Evolutionary conservation across 1,140 invertebrate species (phyloP), one percentile per base, ranked within the genome.

Genomic region (Temnothorax longispinosus): DNA sequence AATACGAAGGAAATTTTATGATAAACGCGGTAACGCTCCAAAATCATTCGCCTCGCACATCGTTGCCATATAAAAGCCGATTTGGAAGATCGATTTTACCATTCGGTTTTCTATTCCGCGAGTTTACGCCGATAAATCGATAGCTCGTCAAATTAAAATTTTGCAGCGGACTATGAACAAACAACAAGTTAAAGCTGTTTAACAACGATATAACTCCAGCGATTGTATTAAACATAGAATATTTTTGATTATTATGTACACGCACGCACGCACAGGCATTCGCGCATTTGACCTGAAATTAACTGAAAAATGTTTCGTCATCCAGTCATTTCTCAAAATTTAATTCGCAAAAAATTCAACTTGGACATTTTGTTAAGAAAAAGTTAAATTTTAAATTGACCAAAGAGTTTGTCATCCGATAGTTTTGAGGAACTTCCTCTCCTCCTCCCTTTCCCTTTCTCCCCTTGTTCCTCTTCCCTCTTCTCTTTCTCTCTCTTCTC

Each of bases 131-230:
- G 80, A 89, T 87, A 85, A 88, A 50, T 85, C 56, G 75, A 84
- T 88, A 89, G 56, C 35, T 85, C 90, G 85, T 87, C 78, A 11
- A 56, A 47, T 60, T 60, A 75, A 87, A 77, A 92, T 87, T 91
- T 86, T 50, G 62, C 54, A 81, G 41, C n/a, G 60, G 38, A 80
- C 47, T 47, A 69, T 47, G 58, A 62, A 74, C 44, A 91, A 89
- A 91, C 64, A 89, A 91, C 64, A 89, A 91, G 84, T 81, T 87
- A 85, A 80, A 27, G 15, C 0, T 8, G 18, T 44, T 56, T 71
- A 21, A 21, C 21, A 21, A 21, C 21, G 21, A 21, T 21, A 21
- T 21, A 75, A 77, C 32, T 38, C 32, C 3, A 44, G 38, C 8
- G 35, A 62, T 77, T n/a, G 18, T 72, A 11, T 72, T 71, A 21